Evolutionary conservation across 2,113 vertebrate species (phyloP).

Genomic region (Nerophis lumbriciformis): DNA sequence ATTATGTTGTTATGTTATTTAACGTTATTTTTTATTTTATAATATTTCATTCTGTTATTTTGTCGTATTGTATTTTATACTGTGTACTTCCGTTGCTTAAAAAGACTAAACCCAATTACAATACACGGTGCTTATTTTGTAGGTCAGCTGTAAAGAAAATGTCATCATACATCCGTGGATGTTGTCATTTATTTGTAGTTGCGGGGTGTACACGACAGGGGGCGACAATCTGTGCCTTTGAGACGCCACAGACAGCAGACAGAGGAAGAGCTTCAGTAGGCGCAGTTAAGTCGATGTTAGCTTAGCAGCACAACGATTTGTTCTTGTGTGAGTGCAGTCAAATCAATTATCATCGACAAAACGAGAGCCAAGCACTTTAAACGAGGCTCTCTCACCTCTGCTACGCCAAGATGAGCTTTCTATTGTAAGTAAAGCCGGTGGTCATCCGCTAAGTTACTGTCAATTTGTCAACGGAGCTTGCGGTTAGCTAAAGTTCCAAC

Average conservation of each 20-base stretch:
- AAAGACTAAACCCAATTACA: too few relatives aligned
- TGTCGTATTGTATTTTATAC: too few relatives aligned
- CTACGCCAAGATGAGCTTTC: slow-evolving; percentile 72
- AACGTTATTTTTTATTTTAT: too few relatives aligned
- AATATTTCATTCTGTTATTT: too few relatives aligned
- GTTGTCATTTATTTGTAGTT: background rate
- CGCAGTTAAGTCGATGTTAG: background rate
- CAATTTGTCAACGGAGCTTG: slow-evolving; percentile 27
- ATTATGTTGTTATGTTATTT: too few relatives aligned
- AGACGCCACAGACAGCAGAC: background rate
- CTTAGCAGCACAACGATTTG: background rate
- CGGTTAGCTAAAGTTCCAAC: slow-evolving; percentile 47
- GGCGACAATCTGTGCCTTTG: background rate
- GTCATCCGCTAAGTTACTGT: slow-evolving; percentile 12
- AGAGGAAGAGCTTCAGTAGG: slow-evolving; percentile 6
- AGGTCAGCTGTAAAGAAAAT: background rate
- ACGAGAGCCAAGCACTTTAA: slow-evolving; percentile 1
- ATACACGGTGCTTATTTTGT: background rate
- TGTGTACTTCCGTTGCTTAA: too few relatives aligned
- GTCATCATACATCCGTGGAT: slow-evolving; percentile 1
- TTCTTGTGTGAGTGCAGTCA: background rate
- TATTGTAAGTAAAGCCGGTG: slow-evolving; percentile 70
- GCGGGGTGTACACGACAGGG: background rate
- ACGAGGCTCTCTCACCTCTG: slow-evolving; percentile 14
- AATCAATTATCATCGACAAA: background rate